These are phyloP conservation scores for Anthonomus grandis DNA, from an alignment of 1,140 invertebrate genomes.

Conservation along the genomic window DNA sequence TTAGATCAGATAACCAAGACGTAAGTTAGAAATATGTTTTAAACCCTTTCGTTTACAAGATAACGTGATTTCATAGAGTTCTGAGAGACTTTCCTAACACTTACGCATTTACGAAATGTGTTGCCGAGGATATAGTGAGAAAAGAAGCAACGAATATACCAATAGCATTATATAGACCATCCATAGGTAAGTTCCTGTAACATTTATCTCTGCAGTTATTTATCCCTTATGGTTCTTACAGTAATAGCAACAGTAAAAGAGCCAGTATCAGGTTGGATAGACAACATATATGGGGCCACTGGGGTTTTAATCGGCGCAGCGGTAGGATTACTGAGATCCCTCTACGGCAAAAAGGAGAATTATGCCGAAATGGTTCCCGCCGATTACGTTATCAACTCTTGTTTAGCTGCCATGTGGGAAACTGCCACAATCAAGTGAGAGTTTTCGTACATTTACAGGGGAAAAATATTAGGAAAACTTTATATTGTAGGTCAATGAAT, in stretches of 20 bases:
- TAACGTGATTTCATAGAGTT: slow-evolving; percentile 37
- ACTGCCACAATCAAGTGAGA: slow-evolving; percentile 52
- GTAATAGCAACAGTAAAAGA: slow-evolving; percentile 56
- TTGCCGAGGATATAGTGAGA: slow-evolving; percentile 58
- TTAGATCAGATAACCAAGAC: slow-evolving; percentile 64
- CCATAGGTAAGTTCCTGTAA: slow-evolving; percentile 53
- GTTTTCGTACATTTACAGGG: too few relatives aligned
- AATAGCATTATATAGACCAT: slow-evolving; percentile 58
- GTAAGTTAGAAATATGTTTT: slow-evolving; percentile 29
- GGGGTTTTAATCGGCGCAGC: slow-evolving; percentile 57
- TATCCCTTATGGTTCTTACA: slow-evolving; percentile 33
- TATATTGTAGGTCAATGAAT: slow-evolving; percentile 23
- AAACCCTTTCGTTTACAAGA: not conserved
- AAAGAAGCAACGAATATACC: slow-evolving; percentile 56
- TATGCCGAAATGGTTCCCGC: slow-evolving; percentile 71
- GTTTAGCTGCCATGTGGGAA: slow-evolving; percentile 64
- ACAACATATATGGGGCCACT: slow-evolving; percentile 74
- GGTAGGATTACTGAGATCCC: slow-evolving; percentile 61
- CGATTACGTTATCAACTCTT: slow-evolving; percentile 66
- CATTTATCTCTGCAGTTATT: not conserved
- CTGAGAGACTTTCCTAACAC: slow-evolving; percentile 60
- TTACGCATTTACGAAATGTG: slow-evolving; percentile 61
- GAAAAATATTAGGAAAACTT: too few relatives aligned
- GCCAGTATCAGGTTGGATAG: slow-evolving; percentile 67
- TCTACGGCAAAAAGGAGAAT: slow-evolving; percentile 54